Evolutionary conservation across 1,140 invertebrate species (phyloP).

Genomic region (Uloborus diversus): DNA sequence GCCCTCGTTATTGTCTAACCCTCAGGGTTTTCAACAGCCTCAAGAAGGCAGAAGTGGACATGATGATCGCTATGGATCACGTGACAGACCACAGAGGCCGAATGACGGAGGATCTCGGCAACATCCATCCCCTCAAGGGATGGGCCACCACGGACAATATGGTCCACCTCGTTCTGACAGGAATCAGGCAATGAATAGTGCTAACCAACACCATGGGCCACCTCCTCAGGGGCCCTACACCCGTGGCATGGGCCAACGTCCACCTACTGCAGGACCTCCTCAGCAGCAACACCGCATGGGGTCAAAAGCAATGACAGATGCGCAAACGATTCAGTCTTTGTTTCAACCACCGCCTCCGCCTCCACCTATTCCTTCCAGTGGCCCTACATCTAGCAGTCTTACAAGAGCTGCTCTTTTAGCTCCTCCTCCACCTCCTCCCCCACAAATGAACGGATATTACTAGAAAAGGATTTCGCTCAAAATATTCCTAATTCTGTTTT

Average conservation of each 20-base stretch:
- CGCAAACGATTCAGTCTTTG: conserved; percentile 40
- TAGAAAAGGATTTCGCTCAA: not conserved
- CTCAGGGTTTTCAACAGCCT: conserved; percentile 8
- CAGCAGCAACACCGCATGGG: not conserved
- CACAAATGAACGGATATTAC: conserved; percentile 18
- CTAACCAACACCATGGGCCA: not conserved
- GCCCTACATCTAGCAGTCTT: not conserved
- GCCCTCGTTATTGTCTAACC: too few relatives aligned
- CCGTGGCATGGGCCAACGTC: conserved; percentile 4
- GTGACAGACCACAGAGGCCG: too few relatives aligned
- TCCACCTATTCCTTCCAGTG: not conserved
- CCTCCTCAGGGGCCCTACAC: not conserved
- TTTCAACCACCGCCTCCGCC: conserved; percentile 34
- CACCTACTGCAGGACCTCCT: not conserved
- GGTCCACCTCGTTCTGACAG: not conserved
- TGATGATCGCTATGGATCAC: too few relatives aligned
- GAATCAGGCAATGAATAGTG: not conserved
- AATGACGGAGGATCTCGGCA: too few relatives aligned
- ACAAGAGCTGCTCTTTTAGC: conserved; percentile 11
- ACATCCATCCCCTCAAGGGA: not conserved
- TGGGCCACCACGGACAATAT: not conserved
- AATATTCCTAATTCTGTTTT: too few relatives aligned
- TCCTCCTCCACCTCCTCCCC: conserved; percentile 26
- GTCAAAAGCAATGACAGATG: conserved; percentile 15
- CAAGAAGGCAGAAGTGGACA: not conserved